Evolutionary conservation across 2,888 invertebrate genomes (phyloP).

Genomic region (Orgyia antiqua): DNA sequence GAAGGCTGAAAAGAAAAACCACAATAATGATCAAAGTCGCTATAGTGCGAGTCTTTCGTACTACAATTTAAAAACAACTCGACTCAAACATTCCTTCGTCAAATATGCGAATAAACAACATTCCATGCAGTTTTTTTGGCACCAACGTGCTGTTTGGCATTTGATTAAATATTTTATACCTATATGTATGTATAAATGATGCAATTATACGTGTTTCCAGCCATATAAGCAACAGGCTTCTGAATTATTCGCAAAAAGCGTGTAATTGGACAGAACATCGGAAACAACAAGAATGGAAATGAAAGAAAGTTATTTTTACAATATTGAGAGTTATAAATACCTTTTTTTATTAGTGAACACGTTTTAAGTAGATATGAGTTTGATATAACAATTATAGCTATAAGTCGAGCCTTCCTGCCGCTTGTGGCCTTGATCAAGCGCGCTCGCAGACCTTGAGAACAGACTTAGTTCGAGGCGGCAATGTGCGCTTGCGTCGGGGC

Average conservation of each 20-base stretch:
- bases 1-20: no score
- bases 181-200: conserved; percentile 39
- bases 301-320: background rate
- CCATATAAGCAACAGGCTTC: conserved; percentile 12
- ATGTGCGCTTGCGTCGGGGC: conserved; percentile 46
- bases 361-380: background rate
- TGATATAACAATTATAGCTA: conserved; percentile 20
- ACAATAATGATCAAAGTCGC: no score
- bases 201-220: conserved; percentile 45
- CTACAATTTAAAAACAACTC: no score
- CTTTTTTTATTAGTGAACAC: background rate
- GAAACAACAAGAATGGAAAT: background rate
- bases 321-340: background rate
- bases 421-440: conserved; percentile 59
- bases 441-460: conserved; percentile 61
- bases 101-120: conserved; percentile 42
- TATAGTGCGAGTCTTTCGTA: no score
- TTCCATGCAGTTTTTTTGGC: conserved; percentile 58
- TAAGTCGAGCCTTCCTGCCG: conserved; percentile 41
- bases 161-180: conserved; percentile 42
- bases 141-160: conserved; percentile 33
- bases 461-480: conserved; percentile 34
- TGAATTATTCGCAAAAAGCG: conserved; percentile 11
- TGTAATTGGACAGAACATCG: conserved; percentile 4
- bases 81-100: conserved; percentile 3